phyloP scores from a whole-genome alignment of 2,888 invertebrate genomes.

The Subacronicta megacephala region DNA sequence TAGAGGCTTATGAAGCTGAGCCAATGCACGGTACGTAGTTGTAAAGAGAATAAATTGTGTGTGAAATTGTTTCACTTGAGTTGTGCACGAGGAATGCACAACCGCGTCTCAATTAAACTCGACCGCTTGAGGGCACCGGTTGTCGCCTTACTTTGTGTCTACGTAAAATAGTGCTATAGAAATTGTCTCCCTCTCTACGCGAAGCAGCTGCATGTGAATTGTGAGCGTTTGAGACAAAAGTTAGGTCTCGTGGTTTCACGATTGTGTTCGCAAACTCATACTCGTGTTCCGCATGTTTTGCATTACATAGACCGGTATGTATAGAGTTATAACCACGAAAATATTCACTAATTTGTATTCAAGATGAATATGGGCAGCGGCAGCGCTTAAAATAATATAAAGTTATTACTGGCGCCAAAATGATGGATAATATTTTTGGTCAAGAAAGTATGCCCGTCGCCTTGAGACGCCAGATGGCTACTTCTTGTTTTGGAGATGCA shows the following conservation, averaged over 20 bases:
- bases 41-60: slow-evolving; percentile 56
- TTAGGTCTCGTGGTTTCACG: slow-evolving; percentile 71
- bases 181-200: slow-evolving; percentile 62
- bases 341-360: slow-evolving; percentile 31
- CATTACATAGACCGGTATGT: slow-evolving; percentile 19
- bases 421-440: slow-evolving; percentile 58
- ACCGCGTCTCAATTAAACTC: slow-evolving; percentile 75
- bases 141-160: slow-evolving; percentile 72
- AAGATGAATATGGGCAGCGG: slow-evolving; percentile 23
- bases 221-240: slow-evolving; percentile 73
- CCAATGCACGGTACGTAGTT: slow-evolving; percentile 67
- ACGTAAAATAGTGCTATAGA: slow-evolving; percentile 71
- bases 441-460: slow-evolving; percentile 62
- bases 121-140: slow-evolving; percentile 64
- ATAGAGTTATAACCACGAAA: slow-evolving; percentile 19
- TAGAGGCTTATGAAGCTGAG: slow-evolving; percentile 44
- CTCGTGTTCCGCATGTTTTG: slow-evolving; percentile 33
- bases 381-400: slow-evolving; percentile 33
- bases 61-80: slow-evolving; percentile 64
- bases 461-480: slow-evolving; percentile 66
- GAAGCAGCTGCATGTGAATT: slow-evolving; percentile 69
- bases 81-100: slow-evolving; percentile 67
- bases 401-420: slow-evolving; percentile 47
- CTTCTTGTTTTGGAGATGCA: slow-evolving; percentile 68
- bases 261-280: slow-evolving; percentile 69